Evolutionary conservation across 2,797 vertebrate species (phyloP).

Genomic region (Enteromius trimaculatus): DNA sequence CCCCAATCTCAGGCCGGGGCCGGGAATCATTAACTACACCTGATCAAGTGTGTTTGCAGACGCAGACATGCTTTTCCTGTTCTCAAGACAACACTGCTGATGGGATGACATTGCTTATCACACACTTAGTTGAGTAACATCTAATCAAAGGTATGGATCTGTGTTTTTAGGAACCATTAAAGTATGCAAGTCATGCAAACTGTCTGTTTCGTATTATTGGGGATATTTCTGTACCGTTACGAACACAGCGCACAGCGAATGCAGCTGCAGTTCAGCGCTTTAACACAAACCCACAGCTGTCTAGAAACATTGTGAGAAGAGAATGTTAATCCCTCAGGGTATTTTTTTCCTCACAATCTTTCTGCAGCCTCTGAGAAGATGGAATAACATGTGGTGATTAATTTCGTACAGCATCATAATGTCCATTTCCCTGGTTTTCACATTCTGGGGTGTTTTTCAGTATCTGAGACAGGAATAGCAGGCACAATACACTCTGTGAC

Average conservation of each 20-base stretch:
- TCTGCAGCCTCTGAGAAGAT: constrained; percentile 8
- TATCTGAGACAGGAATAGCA: constrained; percentile 18
- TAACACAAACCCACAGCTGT: constrained; percentile 47
- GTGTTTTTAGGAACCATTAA: constrained; percentile 4
- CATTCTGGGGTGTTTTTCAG: background rate
- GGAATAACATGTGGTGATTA: constrained; percentile 26
- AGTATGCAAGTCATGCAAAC: background rate
- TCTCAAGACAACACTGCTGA: background rate
- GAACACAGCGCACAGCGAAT: background rate
- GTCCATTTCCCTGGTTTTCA: background rate
- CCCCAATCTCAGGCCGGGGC: background rate
- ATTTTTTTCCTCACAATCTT: constrained; percentile 17
- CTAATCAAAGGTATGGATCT: constrained; percentile 19
- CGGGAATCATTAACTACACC: constrained; percentile 15
- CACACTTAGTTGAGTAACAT: background rate
- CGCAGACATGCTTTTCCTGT: constrained; percentile 20
- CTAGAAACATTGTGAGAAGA: constrained; percentile 49
- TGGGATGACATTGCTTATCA: constrained; percentile 8
- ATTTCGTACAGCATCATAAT: background rate
- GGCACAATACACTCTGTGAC: background rate
- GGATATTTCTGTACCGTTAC: background rate
- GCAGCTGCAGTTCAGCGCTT: constrained; percentile 45
- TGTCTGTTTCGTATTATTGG: constrained; percentile 5
- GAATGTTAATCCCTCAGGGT: constrained; percentile 50
- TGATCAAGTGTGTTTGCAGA: constrained; percentile 27